phyloP scores from a whole-genome alignment of 2,888 invertebrate species.

The Periphyllus acericola region DNA sequence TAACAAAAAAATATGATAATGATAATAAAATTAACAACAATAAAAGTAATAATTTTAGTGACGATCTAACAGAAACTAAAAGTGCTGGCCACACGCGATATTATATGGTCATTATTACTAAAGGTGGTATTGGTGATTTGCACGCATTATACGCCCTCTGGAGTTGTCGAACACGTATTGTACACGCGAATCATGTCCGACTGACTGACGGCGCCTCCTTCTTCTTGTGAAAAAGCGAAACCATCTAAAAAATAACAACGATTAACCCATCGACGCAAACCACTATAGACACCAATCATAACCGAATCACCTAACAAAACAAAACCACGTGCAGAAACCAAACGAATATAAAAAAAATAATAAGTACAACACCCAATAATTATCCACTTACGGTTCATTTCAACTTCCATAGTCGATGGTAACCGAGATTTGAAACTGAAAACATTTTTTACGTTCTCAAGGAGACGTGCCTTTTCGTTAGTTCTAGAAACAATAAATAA shows the following conservation, averaged over 20 bases:
- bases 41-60: constrained; percentile 12
- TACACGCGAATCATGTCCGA: constrained; percentile 95
- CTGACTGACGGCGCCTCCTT: constrained; percentile 94
- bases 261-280: constrained; percentile 31
- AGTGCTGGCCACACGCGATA: not conserved
- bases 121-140: not conserved
- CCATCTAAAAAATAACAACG: constrained; percentile 79
- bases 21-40: constrained; percentile 25
- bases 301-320: not conserved
- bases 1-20: constrained; percentile 10
- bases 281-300: not conserved
- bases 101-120: constrained; percentile 13
- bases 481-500: constrained; percentile 76
- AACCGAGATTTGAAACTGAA: constrained; percentile 82
- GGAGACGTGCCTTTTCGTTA: constrained; percentile 95
- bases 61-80: constrained; percentile 26
- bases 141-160: constrained; percentile 42
- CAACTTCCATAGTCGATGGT: constrained; percentile 81
- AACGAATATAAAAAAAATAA: constrained; percentile 14
- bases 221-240: constrained; percentile 99
- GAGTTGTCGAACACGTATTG: constrained; percentile 77
- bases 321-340: constrained; percentile 33
- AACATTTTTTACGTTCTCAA: constrained; percentile 93
- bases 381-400: constrained; percentile 87
- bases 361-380: not conserved